Evolutionary conservation across 2,797 vertebrate species (phyloP), one percentile per base, ranked within the genome.

Genomic region (Lerista edwardsae): DNA sequence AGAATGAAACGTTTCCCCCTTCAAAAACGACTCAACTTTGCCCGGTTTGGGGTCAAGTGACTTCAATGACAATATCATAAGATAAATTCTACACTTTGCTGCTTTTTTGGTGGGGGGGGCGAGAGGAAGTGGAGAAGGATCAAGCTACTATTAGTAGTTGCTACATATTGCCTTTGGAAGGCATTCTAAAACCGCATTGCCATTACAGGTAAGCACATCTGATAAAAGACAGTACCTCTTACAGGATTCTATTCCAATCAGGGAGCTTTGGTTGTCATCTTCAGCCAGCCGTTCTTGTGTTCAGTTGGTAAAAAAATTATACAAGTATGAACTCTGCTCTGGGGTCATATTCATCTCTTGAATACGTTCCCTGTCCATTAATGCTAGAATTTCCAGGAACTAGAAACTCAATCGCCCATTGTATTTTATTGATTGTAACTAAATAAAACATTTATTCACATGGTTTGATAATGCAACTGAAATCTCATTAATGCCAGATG

Each of bases 321-420:
- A 21, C 12, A 65, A n/a, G n/a, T 15, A 65, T 4, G 31, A 61
- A 36, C 27, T 39, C 57, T 36, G 19, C 74, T 80, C 2, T 27
- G 14, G 25, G 31, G 25, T 29, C 65, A 47, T 25, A 31, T 79
- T 65, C 14, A 3, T 41, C 1, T 69, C 47, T 69, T 68, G 15
- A 75, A 75, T 57, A 27, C 19, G 36, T 41, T 78, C n/a, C 34
- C 29, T 59, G 19, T 29, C 7, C 55, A 47, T 44, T 68, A 55
- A 78, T 71, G 79, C 62, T 79, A 81, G 82, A 90, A 64, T 87
- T 84, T 76, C 84, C 83, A 59, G 85, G 0, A 62, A 83, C 80
- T 85, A 64, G 79, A 68, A 34, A 86, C 86, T 82, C 3, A 0
- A 21, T 0, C 6, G 74, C 65, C 41, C 80, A 77, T 62, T 44